Conservation (phyloP, 2,888 invertebrate species). For the Drosophila longiperda region DNA sequence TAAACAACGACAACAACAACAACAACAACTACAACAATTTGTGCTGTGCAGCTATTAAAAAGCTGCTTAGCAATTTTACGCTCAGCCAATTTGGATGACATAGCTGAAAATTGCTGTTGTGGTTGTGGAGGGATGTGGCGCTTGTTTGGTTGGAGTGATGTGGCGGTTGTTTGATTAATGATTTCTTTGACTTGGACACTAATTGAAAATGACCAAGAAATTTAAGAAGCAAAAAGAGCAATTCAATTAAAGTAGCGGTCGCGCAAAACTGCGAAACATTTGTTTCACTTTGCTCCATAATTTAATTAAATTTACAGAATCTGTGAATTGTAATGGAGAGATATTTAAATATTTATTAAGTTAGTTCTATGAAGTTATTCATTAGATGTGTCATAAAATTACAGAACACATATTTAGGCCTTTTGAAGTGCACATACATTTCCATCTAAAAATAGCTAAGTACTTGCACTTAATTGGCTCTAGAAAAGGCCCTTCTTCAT, state of each 20-base stretch:
- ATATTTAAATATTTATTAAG: neutral
- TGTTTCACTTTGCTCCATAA: neutral
- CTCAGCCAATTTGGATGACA: constrained; percentile 63
- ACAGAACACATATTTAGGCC: neutral
- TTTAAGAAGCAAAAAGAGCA: constrained; percentile 33
- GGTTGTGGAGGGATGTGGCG: neutral
- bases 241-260: constrained; percentile 28
- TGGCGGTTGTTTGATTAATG: constrained; percentile 64
- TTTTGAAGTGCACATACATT: neutral
- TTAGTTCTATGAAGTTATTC: neutral
- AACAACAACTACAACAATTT: constrained; percentile 11
- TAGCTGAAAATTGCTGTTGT: constrained; percentile 49
- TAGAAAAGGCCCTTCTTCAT: neutral
- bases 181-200: constrained; percentile 66
- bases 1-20: constrained; percentile 19
- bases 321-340: neutral
- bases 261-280: neutral
- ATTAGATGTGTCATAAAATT: neutral
- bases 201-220: constrained; percentile 63
- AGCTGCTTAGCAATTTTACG: constrained; percentile 52
- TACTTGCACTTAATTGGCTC: constrained; percentile 2
- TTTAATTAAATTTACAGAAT: neutral
- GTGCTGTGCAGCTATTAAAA: constrained; percentile 49
- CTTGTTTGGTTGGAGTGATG: constrained; percentile 24
- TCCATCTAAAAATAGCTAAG: neutral